Conservation (phyloP, 1,140 invertebrate species). For the Homalodisca vitripennis region DNA sequence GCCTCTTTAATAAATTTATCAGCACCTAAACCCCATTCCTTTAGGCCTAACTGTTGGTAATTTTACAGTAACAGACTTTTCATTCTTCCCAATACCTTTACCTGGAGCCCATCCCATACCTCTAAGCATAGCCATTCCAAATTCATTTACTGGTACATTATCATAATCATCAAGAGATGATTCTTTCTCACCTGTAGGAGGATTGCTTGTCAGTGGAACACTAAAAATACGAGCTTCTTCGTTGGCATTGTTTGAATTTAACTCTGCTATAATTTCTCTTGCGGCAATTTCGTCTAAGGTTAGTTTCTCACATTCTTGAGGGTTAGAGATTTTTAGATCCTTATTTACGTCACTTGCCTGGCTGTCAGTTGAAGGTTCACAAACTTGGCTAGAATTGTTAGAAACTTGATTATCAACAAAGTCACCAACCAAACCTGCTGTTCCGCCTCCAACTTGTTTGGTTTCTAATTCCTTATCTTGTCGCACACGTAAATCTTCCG, state of each 20-base stretch:
- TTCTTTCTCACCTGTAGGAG: constrained; percentile 58
- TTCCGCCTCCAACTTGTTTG: constrained; percentile 37
- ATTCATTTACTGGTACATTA: constrained; percentile 80
- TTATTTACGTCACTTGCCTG: not conserved
- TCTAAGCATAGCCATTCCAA: constrained; percentile 87
- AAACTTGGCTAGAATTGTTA: too few relatives aligned
- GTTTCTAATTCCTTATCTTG: constrained; percentile 33
- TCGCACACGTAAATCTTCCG: constrained; percentile 2
- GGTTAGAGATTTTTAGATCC: constrained; percentile 4
- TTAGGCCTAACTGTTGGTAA: constrained; percentile 73
- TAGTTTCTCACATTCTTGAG: constrained; percentile 23
- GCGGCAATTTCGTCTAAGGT: constrained; percentile 54
- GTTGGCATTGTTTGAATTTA: constrained; percentile 43
- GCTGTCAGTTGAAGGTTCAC: constrained; percentile 17
- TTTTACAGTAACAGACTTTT: constrained; percentile 45
- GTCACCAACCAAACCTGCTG: not conserved
- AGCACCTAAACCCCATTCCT: constrained; percentile 88
- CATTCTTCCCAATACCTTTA: constrained; percentile 62
- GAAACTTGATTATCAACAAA: not conserved
- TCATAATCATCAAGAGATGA: constrained; percentile 88
- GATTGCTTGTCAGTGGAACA: constrained; percentile 53
- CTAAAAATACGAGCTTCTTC: constrained; percentile 47
- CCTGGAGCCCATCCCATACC: constrained; percentile 92
- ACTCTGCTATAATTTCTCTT: constrained; percentile 57
- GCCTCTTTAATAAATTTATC: constrained; percentile 61